Percentiles rank a stretch among this genome's conserved stretches.
Evolutionary conservation across 2,888 invertebrate genomes (phyloP).

Genomic region (Drosophila meridiana): DNA sequence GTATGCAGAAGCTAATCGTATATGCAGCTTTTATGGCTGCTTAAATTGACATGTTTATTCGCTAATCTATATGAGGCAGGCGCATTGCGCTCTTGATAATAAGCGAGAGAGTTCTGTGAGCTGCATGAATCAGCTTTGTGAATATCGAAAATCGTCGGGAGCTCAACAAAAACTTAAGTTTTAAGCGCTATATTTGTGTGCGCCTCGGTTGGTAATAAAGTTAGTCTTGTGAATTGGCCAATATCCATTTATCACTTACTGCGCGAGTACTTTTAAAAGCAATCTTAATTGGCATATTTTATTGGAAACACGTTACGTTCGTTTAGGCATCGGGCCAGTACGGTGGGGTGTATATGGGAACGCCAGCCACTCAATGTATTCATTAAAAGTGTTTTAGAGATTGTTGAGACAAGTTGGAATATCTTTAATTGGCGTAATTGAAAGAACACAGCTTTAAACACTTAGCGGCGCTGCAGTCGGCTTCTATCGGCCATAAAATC

Average conservation of each 20-base stretch:
- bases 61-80: not conserved
- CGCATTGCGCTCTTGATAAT: not conserved
- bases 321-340: not conserved
- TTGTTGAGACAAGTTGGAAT: slow-evolving; percentile 27
- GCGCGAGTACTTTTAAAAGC: not conserved
- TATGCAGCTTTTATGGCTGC: not conserved
- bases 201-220: slow-evolving; percentile 5
- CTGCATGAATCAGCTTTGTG: not conserved
- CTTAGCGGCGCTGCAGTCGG: slow-evolving; percentile 9
- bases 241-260: slow-evolving; percentile 25
- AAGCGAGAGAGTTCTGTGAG: not conserved
- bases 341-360: not conserved
- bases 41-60: not conserved
- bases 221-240: slow-evolving; percentile 15
- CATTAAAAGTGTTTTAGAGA: slow-evolving; percentile 24
- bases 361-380: slow-evolving; percentile 22
- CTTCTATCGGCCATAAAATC: slow-evolving; percentile 51
- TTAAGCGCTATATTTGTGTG: not conserved
- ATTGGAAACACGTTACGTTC: slow-evolving; percentile 29
- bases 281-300: slow-evolving; percentile 36
- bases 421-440: slow-evolving; percentile 57
- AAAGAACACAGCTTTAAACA: slow-evolving; percentile 50
- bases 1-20: not conserved
- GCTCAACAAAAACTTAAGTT: not conserved
- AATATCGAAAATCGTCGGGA: not conserved